Evolutionary conservation across 2,113 vertebrate genomes (phyloP).

Genomic region (Tursiops truncatus): DNA sequence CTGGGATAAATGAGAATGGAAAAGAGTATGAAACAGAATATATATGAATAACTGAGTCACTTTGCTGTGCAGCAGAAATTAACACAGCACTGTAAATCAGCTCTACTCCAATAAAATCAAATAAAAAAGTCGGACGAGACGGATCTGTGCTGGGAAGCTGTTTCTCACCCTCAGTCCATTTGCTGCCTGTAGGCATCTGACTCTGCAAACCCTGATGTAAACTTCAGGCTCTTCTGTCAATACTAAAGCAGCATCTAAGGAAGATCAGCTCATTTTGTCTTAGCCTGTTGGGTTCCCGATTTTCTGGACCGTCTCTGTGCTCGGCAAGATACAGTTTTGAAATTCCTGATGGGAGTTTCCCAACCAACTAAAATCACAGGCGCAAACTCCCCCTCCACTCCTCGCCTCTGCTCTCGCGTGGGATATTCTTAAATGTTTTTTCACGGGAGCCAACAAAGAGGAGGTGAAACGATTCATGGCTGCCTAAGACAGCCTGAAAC

Average conservation of each 20-base stretch:
- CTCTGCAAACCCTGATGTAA: background rate
- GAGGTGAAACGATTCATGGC: background rate
- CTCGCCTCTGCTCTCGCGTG: background rate
- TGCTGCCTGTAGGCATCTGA: background rate
- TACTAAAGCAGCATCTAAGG: background rate
- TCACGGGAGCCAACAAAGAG: background rate
- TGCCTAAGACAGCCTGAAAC: background rate
- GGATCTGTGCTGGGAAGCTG: background rate
- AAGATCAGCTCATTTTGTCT: background rate
- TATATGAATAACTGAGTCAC: background rate
- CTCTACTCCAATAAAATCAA: background rate
- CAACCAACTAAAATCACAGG: background rate
- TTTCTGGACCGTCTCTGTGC: background rate
- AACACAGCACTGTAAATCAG: background rate
- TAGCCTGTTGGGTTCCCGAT: background rate
- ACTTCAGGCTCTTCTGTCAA: too few species aligned
- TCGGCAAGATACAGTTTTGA: background rate
- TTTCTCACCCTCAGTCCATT: background rate
- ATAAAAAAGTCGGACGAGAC: accelerated
- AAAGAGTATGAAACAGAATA: background rate
- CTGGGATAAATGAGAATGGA: background rate
- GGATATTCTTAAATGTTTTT: background rate
- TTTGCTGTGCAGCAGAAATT: background rate
- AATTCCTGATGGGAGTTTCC: background rate
- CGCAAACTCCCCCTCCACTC: background rate